Conservation (phyloP, 53 echinoderm and acorn worm genomes). For the Echinometra lucunter region DNA sequence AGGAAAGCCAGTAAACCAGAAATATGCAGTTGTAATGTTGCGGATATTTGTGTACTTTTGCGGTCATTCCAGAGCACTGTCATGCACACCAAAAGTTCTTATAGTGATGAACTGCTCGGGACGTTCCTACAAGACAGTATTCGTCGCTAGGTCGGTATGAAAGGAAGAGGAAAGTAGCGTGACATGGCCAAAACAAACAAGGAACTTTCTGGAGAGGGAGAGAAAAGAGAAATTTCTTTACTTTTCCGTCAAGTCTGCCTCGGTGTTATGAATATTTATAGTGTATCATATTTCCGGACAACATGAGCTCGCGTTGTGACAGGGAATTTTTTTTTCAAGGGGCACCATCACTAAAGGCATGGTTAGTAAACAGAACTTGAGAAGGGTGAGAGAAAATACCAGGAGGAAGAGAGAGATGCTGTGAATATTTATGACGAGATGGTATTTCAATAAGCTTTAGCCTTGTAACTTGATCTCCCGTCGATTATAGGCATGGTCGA, state of each 20-base stretch:
- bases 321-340: background rate
- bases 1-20: background rate
- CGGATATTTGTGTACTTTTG: background rate
- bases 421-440: conserved; percentile 58
- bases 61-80: background rate
- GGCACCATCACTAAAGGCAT: conserved; percentile 41
- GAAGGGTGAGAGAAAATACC: conserved; percentile 11
- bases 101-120: background rate
- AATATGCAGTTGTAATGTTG: background rate
- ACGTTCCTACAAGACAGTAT: background rate
- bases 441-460: conserved; percentile 63
- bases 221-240: background rate
- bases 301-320: conserved; percentile 51
- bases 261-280: conserved; percentile 52
- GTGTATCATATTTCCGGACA: conserved; percentile 37
- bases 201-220: background rate
- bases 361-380: conserved; percentile 56
- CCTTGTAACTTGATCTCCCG: conserved; percentile 43
- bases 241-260: background rate
- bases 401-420: conserved; percentile 17
- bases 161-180: background rate
- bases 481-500: background rate
- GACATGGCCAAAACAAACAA: conserved; percentile 44
- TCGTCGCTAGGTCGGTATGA: background rate
- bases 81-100: background rate